These are phyloP conservation scores for Plagodis dolabraria DNA, from an alignment of 2,888 invertebrate genomes.

Conservation along the genomic window DNA sequence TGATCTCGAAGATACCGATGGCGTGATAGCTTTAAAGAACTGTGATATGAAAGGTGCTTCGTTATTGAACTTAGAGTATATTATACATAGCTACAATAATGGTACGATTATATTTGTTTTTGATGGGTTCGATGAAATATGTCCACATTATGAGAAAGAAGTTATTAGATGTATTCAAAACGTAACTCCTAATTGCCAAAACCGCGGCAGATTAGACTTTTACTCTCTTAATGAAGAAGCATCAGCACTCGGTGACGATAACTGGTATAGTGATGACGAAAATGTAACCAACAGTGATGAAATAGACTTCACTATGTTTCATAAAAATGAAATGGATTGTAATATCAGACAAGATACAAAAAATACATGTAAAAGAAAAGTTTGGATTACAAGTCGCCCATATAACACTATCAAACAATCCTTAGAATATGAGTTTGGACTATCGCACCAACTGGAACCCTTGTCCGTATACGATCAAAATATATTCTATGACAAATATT, in stretches of 20 bases:
- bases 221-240: no score
- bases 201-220: no score
- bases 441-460: neutral
- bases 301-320: neutral
- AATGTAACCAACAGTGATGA: neutral
- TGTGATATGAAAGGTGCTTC: constrained; percentile 4
- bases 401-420: constrained; percentile 1
- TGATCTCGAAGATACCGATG: constrained; percentile 3
- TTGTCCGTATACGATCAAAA: neutral
- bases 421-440: constrained; percentile 1
- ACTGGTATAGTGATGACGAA: neutral
- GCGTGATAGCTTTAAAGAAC: constrained; percentile 4
- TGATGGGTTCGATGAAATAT: constrained; percentile 22
- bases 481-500: constrained; percentile 8
- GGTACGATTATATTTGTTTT: constrained; percentile 11
- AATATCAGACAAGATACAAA: neutral
- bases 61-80: constrained; percentile 6
- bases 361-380: neutral
- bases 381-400: constrained; percentile 13
- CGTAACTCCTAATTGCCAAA: neutral
- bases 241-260: neutral
- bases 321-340: neutral
- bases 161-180: constrained; percentile 6
- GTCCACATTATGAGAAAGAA: constrained; percentile 15
- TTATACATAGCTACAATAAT: constrained; percentile 14